phyloP scores from a whole-genome alignment of 2,888 invertebrate genomes.

The Eristalinus aeneus region DNA sequence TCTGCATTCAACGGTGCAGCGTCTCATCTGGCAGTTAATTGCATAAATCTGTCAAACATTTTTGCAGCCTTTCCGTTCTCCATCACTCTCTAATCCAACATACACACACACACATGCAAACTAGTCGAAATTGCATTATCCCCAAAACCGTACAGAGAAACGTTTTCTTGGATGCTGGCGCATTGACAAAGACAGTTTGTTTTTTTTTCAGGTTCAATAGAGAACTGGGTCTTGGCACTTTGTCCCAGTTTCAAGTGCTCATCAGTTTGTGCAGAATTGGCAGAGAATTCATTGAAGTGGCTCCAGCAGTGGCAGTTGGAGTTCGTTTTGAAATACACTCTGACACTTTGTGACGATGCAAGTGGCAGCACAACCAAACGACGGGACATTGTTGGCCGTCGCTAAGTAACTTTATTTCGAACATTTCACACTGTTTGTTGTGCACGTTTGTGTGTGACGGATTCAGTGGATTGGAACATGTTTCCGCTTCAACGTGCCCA shows the following conservation, averaged over 20 bases:
- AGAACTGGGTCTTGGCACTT: neutral
- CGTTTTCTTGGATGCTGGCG: constrained; percentile 18
- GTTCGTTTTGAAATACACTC: neutral
- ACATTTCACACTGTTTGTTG: constrained; percentile 38
- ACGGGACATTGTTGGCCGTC: constrained; percentile 18
- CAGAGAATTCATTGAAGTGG: constrained; percentile 13
- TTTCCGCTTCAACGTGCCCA: constrained; percentile 25
- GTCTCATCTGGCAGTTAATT: neutral
- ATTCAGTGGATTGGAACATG: constrained; percentile 47
- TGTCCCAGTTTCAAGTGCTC: neutral
- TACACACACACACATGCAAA: neutral
- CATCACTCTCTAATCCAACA: neutral
- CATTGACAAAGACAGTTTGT: constrained; percentile 6
- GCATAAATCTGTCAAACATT: neutral
- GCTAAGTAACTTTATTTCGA: constrained; percentile 64
- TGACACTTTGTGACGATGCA: constrained; percentile 27
- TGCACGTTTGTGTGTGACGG: constrained; percentile 6
- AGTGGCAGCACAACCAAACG: constrained; percentile 24
- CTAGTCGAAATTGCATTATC: constrained; percentile 20
- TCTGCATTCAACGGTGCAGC: neutral
- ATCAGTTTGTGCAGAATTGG: constrained; percentile 5
- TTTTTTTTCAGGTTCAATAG: neutral
- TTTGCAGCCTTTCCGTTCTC: too few species aligned
- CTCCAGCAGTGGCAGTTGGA: neutral
- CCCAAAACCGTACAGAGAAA: constrained; percentile 2